phyloP scores from a whole-genome alignment of 1,140 invertebrate genomes.

The Sitophilus oryzae region DNA sequence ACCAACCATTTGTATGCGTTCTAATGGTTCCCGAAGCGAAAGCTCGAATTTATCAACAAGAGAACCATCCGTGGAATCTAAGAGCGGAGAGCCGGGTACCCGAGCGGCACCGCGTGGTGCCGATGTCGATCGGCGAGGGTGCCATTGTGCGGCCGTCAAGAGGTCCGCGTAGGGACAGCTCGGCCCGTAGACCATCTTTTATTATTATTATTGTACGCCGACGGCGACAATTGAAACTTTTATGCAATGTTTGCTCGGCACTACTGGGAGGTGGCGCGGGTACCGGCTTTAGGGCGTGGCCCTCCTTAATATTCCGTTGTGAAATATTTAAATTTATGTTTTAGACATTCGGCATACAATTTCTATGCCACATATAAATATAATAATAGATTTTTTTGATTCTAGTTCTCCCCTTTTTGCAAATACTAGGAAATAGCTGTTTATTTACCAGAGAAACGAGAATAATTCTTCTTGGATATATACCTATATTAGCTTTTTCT shows the following conservation, averaged over 20 bases:
- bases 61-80: neutral
- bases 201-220: slow-evolving; percentile 17
- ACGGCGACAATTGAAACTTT: slow-evolving; percentile 18
- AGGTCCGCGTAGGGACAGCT: slow-evolving; percentile 7
- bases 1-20: neutral
- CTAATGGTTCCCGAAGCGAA: neutral
- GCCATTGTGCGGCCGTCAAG: slow-evolving; percentile 23
- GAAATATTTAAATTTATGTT: too few relatives aligned
- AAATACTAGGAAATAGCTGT: too few relatives aligned
- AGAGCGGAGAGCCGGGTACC: neutral
- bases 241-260: slow-evolving; percentile 20
- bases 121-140: slow-evolving; percentile 15
- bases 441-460: too few relatives aligned
- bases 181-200: slow-evolving; percentile 19
- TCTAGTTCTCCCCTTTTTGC: too few relatives aligned
- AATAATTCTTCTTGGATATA: too few relatives aligned
- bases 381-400: too few relatives aligned
- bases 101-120: slow-evolving; percentile 11
- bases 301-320: too few relatives aligned
- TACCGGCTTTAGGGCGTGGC: neutral
- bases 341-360: too few relatives aligned
- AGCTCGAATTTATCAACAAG: neutral
- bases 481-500: too few relatives aligned
- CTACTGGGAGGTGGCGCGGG: neutral
- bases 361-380: too few relatives aligned